Conservation (phyloP, 2,113 vertebrate species). For the Heterochromis multidens region DNA sequence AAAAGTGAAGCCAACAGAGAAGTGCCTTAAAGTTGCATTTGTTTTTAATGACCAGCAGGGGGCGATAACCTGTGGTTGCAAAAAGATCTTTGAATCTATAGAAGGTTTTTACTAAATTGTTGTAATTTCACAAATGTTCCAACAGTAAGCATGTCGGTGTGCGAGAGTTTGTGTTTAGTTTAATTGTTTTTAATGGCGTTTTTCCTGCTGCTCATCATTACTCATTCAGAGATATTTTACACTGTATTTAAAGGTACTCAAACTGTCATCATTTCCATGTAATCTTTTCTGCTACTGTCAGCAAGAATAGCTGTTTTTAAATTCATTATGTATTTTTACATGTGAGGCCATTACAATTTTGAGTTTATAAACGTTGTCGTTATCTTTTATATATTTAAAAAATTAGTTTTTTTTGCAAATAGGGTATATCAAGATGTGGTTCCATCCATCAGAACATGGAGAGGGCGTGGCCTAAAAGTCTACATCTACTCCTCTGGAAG, state of each 20-base stretch:
- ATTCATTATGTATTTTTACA: no score
- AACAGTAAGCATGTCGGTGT: no score
- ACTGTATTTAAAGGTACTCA: not conserved
- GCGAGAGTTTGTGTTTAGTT: not conserved
- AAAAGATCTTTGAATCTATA: no score
- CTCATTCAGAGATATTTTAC: not conserved
- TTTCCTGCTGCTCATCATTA: not conserved
- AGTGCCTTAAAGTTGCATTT: not conserved
- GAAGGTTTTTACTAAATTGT: not conserved
- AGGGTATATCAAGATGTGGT: conserved; percentile 92
- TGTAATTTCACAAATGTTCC: not conserved
- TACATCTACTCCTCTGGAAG: conserved; percentile 97
- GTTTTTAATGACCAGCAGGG: not conserved
- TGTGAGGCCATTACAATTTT: no score
- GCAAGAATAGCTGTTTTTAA: no score
- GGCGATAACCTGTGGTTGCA: no score
- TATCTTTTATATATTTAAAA: no score
- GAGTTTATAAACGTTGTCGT: no score
- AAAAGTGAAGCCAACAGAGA: no score
- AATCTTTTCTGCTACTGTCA: no score
- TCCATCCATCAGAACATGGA: conserved; percentile 88
- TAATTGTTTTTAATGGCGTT: not conserved
- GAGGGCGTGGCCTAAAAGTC: conserved; percentile 83
- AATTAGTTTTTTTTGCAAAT: not conserved
- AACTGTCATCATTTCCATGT: no score